Evolutionary conservation across 2,797 vertebrate species (phyloP).

Genomic region (Rhabdophis nuchalis): DNA sequence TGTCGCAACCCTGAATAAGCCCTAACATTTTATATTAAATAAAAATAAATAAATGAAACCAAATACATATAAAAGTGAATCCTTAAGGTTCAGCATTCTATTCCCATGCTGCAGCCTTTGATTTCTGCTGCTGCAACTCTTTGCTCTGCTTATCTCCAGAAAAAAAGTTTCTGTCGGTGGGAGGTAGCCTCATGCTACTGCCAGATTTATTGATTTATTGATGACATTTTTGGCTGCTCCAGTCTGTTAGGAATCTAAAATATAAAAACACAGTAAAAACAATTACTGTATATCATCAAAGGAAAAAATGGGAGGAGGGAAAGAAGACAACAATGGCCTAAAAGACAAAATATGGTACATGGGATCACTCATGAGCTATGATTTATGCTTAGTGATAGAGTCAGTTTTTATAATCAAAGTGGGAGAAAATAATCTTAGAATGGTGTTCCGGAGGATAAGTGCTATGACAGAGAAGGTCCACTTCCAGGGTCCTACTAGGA

Average conservation of each 20-base stretch:
- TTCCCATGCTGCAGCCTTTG: neutral
- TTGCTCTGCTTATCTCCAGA: neutral
- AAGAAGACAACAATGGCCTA: neutral
- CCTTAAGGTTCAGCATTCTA: neutral
- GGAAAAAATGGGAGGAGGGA: neutral
- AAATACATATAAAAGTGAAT: neutral
- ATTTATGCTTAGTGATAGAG: neutral
- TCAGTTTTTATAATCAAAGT: neutral
- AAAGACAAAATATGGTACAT: neutral
- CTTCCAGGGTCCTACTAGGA: neutral
- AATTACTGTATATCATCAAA: neutral
- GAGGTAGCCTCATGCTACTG: neutral
- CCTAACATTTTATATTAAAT: neutral
- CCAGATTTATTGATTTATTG: neutral
- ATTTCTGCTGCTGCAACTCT: neutral
- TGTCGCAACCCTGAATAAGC: neutral
- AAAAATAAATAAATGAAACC: neutral
- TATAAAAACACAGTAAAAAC: neutral
- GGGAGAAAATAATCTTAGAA: neutral
- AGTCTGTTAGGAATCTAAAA: neutral
- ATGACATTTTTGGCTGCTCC: neutral
- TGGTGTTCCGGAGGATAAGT: neutral
- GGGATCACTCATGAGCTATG: neutral
- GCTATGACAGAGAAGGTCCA: neutral
- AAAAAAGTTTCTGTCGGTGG: neutral